Evolutionary conservation across 2,113 vertebrate genomes (phyloP).

Genomic region (Erythrolamprus reginae): DNA sequence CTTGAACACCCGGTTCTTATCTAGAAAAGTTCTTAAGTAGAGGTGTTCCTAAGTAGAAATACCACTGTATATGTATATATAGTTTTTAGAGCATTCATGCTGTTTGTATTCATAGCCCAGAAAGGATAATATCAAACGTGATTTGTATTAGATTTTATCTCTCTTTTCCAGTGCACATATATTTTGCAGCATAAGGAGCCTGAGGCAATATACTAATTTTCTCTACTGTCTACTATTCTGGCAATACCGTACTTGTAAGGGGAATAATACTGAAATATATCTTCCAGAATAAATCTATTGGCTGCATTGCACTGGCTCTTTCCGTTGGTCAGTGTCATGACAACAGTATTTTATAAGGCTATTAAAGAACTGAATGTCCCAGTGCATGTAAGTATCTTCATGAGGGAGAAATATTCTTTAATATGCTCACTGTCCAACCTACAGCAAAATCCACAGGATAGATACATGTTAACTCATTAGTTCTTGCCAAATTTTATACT

Average conservation of each 20-base stretch:
- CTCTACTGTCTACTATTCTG: background rate
- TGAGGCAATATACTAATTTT: background rate
- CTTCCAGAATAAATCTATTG: background rate
- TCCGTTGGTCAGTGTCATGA: background rate
- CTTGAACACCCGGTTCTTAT: no score
- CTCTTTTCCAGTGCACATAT: background rate
- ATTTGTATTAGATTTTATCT: background rate
- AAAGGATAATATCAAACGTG: background rate
- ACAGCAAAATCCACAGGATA: background rate
- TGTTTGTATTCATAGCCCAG: background rate
- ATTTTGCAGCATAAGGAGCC: background rate
- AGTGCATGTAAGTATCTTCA: background rate
- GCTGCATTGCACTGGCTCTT: background rate
- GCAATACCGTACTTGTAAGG: background rate
- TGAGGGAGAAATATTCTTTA: background rate
- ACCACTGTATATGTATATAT: no score
- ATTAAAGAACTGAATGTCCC: background rate
- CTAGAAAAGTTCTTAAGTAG: no score
- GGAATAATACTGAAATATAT: background rate
- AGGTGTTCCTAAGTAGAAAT: no score
- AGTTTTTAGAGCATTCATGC: background rate
- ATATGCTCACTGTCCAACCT: background rate
- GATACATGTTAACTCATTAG: background rate
- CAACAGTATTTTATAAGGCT: background rate
- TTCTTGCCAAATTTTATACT: background rate